phyloP scores from a whole-genome alignment of 2,888 invertebrate genomes.

The Argyresthia albistria region DNA sequence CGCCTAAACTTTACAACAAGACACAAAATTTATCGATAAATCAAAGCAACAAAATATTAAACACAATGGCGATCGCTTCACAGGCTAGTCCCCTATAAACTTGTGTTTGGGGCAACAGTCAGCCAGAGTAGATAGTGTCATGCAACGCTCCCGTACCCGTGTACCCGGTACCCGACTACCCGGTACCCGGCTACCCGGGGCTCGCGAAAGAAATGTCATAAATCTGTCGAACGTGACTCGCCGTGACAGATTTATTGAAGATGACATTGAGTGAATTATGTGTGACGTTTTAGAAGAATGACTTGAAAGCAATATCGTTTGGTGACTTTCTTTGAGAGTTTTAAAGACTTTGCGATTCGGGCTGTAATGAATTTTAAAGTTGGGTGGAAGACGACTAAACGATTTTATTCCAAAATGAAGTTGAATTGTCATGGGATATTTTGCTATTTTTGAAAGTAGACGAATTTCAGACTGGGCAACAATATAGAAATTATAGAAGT shows the following conservation, averaged over 20 bases:
- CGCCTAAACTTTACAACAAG: too few species aligned
- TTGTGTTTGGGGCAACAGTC: not conserved
- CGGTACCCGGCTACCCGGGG: not conserved
- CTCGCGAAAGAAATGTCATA: slow-evolving; percentile 55
- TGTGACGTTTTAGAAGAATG: slow-evolving; percentile 16
- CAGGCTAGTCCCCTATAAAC: not conserved
- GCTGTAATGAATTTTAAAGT: too few species aligned
- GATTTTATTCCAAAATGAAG: too few species aligned
- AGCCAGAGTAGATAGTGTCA: slow-evolving; percentile 3
- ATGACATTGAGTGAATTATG: slow-evolving; percentile 53
- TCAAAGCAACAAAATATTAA: too few species aligned
- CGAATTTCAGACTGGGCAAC: too few species aligned
- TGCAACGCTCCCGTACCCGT: not conserved
- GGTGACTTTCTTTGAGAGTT: slow-evolving; percentile 4
- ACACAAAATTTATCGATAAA: too few species aligned
- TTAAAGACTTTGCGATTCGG: not conserved
- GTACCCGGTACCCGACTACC: too few species aligned
- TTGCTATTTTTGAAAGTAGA: too few species aligned
- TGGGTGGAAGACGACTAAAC: too few species aligned
- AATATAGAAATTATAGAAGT: too few species aligned
- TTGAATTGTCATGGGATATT: too few species aligned
- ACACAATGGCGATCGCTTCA: too few species aligned
- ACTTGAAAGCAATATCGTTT: slow-evolving; percentile 17
- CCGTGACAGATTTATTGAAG: slow-evolving; percentile 46
- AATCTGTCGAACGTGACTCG: slow-evolving; percentile 55